These are phyloP conservation scores for Zeuzera pyrina DNA, from an alignment of 2,888 invertebrate species.

Conservation along the genomic window DNA sequence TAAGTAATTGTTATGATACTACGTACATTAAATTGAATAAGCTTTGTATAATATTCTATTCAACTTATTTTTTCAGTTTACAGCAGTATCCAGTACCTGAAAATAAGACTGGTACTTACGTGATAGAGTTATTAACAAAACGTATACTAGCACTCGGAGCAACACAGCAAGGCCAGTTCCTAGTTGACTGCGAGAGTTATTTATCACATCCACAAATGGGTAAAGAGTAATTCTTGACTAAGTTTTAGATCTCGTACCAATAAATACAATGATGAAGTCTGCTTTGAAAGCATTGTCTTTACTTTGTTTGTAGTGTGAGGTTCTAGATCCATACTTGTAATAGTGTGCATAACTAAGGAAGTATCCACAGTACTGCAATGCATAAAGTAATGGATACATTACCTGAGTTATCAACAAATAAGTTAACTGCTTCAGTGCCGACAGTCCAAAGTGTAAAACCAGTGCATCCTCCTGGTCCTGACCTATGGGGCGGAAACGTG, in stretches of 20 bases:
- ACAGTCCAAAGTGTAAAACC: too few species aligned
- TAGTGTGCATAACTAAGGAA: too few species aligned
- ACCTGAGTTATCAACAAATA: too few species aligned
- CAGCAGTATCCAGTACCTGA: slow-evolving; percentile 91
- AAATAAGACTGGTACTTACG: slow-evolving; percentile 91
- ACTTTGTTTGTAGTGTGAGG: too few species aligned
- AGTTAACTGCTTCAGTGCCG: too few species aligned
- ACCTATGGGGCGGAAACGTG: too few species aligned
- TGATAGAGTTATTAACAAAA: slow-evolving; percentile 89
- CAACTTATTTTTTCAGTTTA: slow-evolving; percentile 60
- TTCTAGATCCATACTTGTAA: too few species aligned
- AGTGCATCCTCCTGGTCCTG: too few species aligned
- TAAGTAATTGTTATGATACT: slow-evolving; percentile 34
- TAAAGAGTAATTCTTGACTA: slow-evolving; percentile 25
- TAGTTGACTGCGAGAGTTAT: slow-evolving; percentile 96
- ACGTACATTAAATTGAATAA: neutral
- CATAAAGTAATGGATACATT: too few species aligned
- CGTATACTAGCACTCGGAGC: slow-evolving; percentile 90
- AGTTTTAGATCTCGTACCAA: neutral
- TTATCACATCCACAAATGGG: slow-evolving; percentile 83
- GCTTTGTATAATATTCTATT: neutral
- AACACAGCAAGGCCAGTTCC: slow-evolving; percentile 88
- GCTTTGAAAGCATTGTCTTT: too few species aligned
- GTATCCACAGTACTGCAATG: too few species aligned
- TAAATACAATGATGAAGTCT: too few species aligned